Percentiles rank a stretch among this genome's conserved stretches.
Conservation (phyloP, 2,113 vertebrate genomes). For the Uria lomvia region DNA sequence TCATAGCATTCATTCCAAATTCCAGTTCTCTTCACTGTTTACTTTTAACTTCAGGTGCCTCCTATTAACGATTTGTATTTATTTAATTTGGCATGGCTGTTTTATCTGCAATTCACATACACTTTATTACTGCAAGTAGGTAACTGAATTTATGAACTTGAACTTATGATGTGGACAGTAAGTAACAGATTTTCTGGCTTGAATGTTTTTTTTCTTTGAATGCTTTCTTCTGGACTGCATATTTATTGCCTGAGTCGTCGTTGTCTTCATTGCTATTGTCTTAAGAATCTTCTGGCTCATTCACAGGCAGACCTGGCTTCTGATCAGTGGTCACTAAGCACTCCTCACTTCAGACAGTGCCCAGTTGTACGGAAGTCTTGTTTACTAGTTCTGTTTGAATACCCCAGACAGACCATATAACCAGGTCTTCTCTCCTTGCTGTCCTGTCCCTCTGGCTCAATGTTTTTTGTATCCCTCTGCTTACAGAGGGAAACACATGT, state of each 20-base stretch:
- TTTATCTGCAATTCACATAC: background rate
- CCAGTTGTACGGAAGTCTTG: background rate
- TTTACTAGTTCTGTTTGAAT: background rate
- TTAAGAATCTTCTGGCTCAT: background rate
- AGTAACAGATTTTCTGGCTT: background rate
- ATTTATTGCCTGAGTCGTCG: background rate
- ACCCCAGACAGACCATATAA: background rate
- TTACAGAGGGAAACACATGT: background rate
- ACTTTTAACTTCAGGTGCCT: background rate
- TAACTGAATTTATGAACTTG: background rate
- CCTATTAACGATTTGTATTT: background rate
- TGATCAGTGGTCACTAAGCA: background rate
- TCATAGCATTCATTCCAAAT: background rate
- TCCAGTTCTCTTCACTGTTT: background rate
- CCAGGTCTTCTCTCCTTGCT: background rate
- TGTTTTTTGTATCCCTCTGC: fast-evolving
- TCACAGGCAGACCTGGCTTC: background rate
- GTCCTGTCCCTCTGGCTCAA: background rate
- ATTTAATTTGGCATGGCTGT: background rate
- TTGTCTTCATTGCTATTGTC: background rate
- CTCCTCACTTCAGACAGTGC: background rate
- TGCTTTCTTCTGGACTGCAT: background rate
- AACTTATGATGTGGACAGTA: background rate
- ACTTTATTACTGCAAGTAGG: background rate
- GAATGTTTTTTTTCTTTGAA: background rate